phyloP scores from a whole-genome alignment of 2,888 invertebrate genomes.

The Phyllotreta striolata region DNA sequence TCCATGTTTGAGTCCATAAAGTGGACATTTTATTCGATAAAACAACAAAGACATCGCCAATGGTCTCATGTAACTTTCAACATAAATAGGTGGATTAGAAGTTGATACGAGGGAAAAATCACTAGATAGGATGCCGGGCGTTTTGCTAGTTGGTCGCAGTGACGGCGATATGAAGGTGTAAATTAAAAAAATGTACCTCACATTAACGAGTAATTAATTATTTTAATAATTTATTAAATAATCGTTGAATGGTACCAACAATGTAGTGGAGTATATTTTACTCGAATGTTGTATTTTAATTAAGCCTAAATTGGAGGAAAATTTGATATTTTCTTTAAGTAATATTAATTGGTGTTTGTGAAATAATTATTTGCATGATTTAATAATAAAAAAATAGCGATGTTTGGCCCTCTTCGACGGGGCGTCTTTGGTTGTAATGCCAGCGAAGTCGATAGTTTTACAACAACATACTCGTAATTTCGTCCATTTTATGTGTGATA shows the following conservation, averaged over 20 bases:
- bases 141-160: conserved; percentile 31
- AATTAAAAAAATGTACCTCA: too few relatives aligned
- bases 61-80: conserved; percentile 50
- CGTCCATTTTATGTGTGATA: conserved; percentile 47
- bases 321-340: too few relatives aligned
- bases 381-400: too few relatives aligned
- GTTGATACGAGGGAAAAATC: conserved; percentile 45
- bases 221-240: too few relatives aligned
- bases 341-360: too few relatives aligned
- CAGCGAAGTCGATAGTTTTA: conserved; percentile 40
- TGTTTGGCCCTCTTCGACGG: not conserved
- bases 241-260: too few relatives aligned
- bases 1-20: conserved; percentile 47
- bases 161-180: not conserved
- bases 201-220: too few relatives aligned
- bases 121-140: conserved; percentile 42
- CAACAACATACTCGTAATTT: conserved; percentile 44
- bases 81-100: conserved; percentile 50
- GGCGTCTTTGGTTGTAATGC: conserved; percentile 32
- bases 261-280: not conserved
- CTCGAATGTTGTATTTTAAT: too few relatives aligned
- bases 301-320: not conserved
- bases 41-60: conserved; percentile 45
- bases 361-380: too few relatives aligned
- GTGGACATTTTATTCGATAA: conserved; percentile 47